phyloP scores from a whole-genome alignment of 2,888 invertebrate species.

The Drosophila helvetica region DNA sequence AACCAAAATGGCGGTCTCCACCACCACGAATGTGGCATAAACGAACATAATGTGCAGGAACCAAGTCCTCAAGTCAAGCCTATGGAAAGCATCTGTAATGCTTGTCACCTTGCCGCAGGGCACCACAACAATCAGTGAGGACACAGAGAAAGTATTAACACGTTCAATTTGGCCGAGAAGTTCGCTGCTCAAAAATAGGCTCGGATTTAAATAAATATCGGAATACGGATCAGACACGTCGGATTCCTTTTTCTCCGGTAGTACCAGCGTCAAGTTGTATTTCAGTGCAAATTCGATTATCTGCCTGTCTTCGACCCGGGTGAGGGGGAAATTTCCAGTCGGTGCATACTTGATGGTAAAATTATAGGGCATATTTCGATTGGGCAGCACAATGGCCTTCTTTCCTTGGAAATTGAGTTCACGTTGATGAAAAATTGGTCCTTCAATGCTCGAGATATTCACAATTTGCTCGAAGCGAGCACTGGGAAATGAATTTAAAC shows the following conservation, averaged over 20 bases:
- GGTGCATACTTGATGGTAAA: background rate
- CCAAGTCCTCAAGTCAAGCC: conserved; percentile 1
- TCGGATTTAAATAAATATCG: background rate
- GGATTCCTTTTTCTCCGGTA: background rate
- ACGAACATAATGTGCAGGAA: conserved; percentile 11
- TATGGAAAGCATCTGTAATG: conserved; percentile 15
- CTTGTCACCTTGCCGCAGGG: conserved; percentile 33
- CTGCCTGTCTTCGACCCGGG: background rate
- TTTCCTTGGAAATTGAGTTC: conserved; percentile 17
- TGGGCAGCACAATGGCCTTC: background rate
- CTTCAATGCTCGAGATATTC: background rate
- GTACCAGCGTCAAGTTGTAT: conserved; percentile 24
- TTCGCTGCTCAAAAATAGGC: background rate
- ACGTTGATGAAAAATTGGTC: background rate
- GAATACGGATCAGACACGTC: no score
- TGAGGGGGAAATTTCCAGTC: background rate
- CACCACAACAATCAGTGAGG: conserved; percentile 28
- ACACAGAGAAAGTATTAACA: background rate
- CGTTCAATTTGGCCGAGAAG: background rate
- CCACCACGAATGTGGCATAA: conserved; percentile 20
- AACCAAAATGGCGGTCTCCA: conserved; percentile 17
- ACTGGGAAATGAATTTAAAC: conserved; percentile 26
- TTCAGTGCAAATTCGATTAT: conserved; percentile 16
- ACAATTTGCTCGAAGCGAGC: background rate
- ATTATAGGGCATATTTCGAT: background rate